phyloP scores from a whole-genome alignment of 2,113 vertebrate genomes.

The Cyanoliseus patagonus region DNA sequence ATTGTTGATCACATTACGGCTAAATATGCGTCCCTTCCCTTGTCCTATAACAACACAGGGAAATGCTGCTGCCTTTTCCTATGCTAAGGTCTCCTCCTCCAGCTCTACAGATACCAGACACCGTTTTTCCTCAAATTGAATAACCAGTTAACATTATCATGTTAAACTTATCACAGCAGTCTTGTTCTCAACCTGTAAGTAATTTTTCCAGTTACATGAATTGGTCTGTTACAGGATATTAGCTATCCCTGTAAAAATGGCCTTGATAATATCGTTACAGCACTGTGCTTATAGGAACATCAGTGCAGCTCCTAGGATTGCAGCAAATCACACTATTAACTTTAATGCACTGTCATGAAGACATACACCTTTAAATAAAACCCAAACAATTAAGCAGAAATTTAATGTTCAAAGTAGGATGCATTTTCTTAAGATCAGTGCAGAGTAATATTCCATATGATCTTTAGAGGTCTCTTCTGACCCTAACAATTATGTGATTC shows the following conservation, averaged over 20 bases:
- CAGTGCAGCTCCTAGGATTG: neutral
- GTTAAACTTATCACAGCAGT: neutral
- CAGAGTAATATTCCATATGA: neutral
- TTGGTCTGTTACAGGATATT: neutral
- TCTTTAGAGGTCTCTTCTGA: neutral
- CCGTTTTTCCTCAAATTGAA: neutral
- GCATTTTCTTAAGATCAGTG: neutral
- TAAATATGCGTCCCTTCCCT: neutral
- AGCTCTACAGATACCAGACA: neutral
- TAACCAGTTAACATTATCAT: rapidly evolving
- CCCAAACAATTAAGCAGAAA: neutral
- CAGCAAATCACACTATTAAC: neutral
- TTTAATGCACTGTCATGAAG: neutral
- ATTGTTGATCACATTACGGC: neutral
- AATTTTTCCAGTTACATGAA: neutral
- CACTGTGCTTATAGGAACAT: neutral
- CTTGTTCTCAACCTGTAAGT: neutral
- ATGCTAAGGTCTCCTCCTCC: neutral
- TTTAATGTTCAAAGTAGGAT: neutral
- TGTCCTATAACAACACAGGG: neutral
- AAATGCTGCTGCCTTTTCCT: neutral
- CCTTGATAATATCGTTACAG: neutral
- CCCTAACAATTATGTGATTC: neutral
- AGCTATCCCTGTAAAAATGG: neutral
- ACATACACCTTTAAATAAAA: neutral